Evolutionary conservation across 2,113 vertebrate genomes (phyloP).

Genomic region (Pelecanus crispus): DNA sequence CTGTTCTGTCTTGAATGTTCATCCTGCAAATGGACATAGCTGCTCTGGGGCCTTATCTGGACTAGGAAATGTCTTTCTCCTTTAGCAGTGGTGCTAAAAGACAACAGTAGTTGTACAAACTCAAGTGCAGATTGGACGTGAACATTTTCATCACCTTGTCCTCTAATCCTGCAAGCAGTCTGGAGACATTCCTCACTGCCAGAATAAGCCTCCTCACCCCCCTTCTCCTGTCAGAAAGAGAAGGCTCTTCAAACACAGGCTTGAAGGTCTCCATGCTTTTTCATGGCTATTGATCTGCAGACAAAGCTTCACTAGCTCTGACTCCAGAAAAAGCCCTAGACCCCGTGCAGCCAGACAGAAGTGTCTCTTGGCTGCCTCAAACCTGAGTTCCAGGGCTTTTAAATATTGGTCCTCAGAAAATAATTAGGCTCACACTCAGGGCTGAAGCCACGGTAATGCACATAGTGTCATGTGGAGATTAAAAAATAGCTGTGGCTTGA

Average conservation of each 20-base stretch:
- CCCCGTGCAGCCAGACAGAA: not conserved
- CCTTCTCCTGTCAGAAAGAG: not conserved
- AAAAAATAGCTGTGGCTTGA: not conserved
- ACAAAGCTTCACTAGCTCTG: not conserved
- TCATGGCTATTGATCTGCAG: not conserved
- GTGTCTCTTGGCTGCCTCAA: not conserved
- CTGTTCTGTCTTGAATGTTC: not conserved
- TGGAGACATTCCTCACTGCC: not conserved
- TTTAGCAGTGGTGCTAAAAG: not conserved
- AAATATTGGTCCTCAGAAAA: not conserved
- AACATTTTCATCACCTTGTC: not conserved
- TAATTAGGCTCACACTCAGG: not conserved
- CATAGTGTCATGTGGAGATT: not conserved
- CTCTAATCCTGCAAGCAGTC: not conserved
- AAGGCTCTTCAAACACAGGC: not conserved
- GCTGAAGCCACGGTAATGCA: not conserved
- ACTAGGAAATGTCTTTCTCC: not conserved
- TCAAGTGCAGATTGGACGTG: not conserved
- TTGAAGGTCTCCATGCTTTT: not conserved
- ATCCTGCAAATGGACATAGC: not conserved
- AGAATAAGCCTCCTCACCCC: not conserved
- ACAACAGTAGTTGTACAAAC: not conserved
- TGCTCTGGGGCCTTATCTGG: not conserved
- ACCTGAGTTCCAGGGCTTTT: not conserved
- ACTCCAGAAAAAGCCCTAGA: not conserved